A percentile compares a stretch with the other conserved stretches of the same genome.
Conservation (phyloP, 2,797 vertebrate genomes). For the Microtus obscurus region DNA sequence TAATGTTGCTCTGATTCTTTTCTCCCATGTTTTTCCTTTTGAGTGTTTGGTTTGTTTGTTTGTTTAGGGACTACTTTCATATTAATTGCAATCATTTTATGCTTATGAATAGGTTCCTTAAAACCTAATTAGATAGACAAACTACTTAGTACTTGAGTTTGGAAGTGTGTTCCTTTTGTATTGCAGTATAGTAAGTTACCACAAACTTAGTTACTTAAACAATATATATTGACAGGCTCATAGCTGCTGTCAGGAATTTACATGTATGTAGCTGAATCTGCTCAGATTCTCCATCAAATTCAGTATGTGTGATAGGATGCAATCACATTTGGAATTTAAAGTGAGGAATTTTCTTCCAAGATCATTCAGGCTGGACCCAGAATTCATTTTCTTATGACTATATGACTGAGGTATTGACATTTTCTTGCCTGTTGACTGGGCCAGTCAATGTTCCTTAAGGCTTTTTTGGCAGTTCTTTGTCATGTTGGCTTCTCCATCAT, state of each 20-base stretch:
- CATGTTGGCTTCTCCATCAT: neutral
- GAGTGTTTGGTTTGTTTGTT: conserved; percentile 48
- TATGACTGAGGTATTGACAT: neutral
- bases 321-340: neutral
- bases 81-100: neutral
- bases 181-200: conserved; percentile 37
- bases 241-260: conserved; percentile 38
- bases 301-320: neutral
- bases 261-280: neutral
- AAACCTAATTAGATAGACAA: conserved; percentile 24
- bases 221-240: neutral
- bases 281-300: neutral
- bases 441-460: conserved; percentile 10
- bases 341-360: conserved; percentile 23
- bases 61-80: conserved; percentile 38
- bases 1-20: conserved; percentile 28
- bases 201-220: conserved; percentile 44
- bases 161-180: neutral
- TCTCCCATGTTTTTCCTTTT: neutral
- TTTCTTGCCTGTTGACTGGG: conserved; percentile 32
- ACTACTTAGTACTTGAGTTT: conserved; percentile 20
- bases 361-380: neutral
- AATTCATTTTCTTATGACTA: conserved; percentile 21
- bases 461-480: neutral
- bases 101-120: conserved; percentile 38